Conservation (phyloP, 2,797 vertebrate genomes). For the Ctenopoma kingsleyae region DNA sequence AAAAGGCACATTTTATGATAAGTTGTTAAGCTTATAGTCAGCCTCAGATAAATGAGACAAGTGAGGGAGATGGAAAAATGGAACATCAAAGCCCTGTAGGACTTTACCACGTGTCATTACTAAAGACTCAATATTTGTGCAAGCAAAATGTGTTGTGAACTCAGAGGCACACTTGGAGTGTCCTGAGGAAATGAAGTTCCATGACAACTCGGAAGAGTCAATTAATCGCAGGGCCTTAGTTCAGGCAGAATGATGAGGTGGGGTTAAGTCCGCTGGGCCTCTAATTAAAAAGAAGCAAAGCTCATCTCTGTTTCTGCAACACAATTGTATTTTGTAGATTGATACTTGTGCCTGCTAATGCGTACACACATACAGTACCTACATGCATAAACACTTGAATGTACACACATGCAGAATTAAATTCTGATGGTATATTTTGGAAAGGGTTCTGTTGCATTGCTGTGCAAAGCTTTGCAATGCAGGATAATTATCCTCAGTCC, state of each 20-base stretch:
- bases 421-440: slow-evolving; percentile 38
- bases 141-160: slow-evolving; percentile 70
- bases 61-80: slow-evolving; percentile 55
- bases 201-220: slow-evolving; percentile 79
- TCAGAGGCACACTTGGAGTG: slow-evolving; percentile 51
- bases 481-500: background rate
- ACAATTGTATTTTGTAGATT: slow-evolving; percentile 59
- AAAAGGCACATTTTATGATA: slow-evolving; percentile 52
- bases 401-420: slow-evolving; percentile 15
- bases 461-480: slow-evolving; percentile 14
- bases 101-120: slow-evolving; percentile 61
- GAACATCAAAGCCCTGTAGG: slow-evolving; percentile 61
- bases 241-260: slow-evolving; percentile 78
- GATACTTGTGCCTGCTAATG: slow-evolving; percentile 41
- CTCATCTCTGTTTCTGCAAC: slow-evolving; percentile 62
- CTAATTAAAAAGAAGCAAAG: slow-evolving; percentile 84
- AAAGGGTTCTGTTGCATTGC: slow-evolving; percentile 25
- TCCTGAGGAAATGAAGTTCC: slow-evolving; percentile 77
- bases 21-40: slow-evolving; percentile 59
- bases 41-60: slow-evolving; percentile 49
- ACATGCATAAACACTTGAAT: background rate
- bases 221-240: slow-evolving; percentile 78
- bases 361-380: background rate
- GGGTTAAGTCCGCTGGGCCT: slow-evolving; percentile 79
- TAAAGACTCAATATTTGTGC: slow-evolving; percentile 75